Conservation (phyloP, 2,113 vertebrate species). For the Nothobranchius kuhntae region DNA sequence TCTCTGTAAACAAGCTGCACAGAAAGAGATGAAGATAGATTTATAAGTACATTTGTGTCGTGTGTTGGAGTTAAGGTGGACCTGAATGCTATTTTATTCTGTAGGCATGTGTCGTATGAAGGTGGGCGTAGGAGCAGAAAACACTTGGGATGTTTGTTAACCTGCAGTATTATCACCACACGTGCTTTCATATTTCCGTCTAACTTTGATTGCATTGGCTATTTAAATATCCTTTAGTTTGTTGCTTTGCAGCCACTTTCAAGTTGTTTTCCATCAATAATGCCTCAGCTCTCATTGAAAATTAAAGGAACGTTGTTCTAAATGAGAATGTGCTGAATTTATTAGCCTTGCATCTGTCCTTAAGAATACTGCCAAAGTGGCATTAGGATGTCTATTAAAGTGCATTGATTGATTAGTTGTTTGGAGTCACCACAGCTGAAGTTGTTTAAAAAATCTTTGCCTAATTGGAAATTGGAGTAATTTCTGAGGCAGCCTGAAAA, state of each 20-base stretch:
- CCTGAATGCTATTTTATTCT: constrained; percentile 30
- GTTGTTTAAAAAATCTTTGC: not conserved
- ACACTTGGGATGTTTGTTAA: constrained; percentile 11
- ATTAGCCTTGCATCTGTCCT: too few species aligned
- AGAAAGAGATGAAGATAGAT: constrained; percentile 54
- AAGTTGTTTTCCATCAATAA: too few species aligned
- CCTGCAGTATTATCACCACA: not conserved
- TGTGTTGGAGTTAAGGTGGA: constrained; percentile 48
- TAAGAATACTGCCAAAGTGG: too few species aligned
- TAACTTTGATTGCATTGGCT: too few species aligned
- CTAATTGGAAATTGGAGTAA: constrained; percentile 15
- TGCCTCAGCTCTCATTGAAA: too few species aligned
- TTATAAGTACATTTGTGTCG: constrained; percentile 31
- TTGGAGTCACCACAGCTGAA: not conserved
- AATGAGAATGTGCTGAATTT: too few species aligned
- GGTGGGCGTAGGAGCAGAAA: constrained; percentile 23
- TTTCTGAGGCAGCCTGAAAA: not conserved
- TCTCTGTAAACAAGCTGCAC: constrained; percentile 45
- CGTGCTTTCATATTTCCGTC: too few species aligned
- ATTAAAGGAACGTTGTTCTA: too few species aligned
- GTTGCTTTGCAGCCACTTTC: too few species aligned
- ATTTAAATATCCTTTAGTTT: too few species aligned
- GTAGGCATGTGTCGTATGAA: not conserved
- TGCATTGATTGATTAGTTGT: not conserved
- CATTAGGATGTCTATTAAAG: too few species aligned